phyloP scores from a whole-genome alignment of 2,888 invertebrate genomes.

The Galeruca laticollis region DNA sequence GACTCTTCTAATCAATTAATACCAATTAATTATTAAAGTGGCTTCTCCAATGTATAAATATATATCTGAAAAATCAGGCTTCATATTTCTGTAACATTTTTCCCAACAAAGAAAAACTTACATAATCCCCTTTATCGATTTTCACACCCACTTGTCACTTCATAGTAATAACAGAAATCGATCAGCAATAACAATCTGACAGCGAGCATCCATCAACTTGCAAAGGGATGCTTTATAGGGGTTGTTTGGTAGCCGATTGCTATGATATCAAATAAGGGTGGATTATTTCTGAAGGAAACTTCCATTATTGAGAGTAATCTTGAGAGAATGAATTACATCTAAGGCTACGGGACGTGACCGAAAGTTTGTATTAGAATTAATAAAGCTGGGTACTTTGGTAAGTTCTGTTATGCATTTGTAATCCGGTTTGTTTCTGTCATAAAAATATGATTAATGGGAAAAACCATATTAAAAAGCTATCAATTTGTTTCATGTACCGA shows the following conservation, averaged over 20 bases:
- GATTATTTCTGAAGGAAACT: conserved; percentile 50
- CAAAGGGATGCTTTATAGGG: conserved; percentile 45
- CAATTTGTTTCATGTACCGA: too few relatives aligned
- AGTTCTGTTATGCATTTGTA: not conserved
- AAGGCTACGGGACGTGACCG: conserved; percentile 7
- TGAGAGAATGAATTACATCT: conserved; percentile 43
- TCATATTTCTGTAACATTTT: not conserved
- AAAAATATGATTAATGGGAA: not conserved
- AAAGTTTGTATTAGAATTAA: conserved; percentile 29
- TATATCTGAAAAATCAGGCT: not conserved
- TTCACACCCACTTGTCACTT: conserved; percentile 58
- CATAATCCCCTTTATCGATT: conserved; percentile 41
- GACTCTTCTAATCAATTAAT: not conserved
- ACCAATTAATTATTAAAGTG: too few relatives aligned
- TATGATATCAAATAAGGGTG: conserved; percentile 51
- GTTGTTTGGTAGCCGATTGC: conserved; percentile 41
- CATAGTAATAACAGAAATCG: conserved; percentile 61
- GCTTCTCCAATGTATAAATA: not conserved
- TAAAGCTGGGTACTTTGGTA: conserved; percentile 11
- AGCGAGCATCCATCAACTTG: conserved; percentile 56
- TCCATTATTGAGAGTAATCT: conserved; percentile 49
- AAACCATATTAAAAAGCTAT: too few relatives aligned
- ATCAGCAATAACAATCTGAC: conserved; percentile 61
- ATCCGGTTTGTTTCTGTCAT: not conserved
- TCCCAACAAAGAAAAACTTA: conserved; percentile 18